Conservation (phyloP, 2,113 vertebrate genomes). For the Crotalus viridis region DNA sequence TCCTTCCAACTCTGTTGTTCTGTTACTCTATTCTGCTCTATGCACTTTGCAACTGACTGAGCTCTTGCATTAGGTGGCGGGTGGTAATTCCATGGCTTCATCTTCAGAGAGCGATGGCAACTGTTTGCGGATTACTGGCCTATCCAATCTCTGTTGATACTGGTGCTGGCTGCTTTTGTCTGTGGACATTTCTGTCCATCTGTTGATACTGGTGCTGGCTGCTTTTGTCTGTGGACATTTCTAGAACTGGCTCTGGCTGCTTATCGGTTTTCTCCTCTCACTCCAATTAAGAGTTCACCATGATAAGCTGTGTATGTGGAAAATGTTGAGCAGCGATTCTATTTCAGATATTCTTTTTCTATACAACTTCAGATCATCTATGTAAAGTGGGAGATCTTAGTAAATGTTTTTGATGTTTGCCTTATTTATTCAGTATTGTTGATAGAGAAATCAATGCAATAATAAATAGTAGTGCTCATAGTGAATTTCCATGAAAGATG, state of each 20-base stretch:
- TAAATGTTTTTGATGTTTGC: background rate
- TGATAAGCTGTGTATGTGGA: background rate
- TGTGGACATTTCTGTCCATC: background rate
- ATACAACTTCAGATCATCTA: background rate
- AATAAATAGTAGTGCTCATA: background rate
- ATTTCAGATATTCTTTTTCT: background rate
- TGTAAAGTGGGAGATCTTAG: background rate
- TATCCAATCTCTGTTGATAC: too few relatives aligned
- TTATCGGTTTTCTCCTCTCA: background rate
- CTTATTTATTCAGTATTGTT: background rate
- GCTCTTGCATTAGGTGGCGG: background rate
- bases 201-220: background rate
- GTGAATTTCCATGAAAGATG: background rate
- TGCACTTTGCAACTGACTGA: background rate
- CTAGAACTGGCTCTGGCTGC: background rate
- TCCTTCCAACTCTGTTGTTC: background rate
- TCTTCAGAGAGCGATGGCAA: background rate
- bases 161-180: too few relatives aligned
- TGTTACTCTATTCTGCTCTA: background rate
- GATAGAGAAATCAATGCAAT: background rate
- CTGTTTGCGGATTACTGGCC: background rate
- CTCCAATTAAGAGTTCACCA: too few relatives aligned
- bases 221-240: background rate
- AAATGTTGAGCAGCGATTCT: background rate
- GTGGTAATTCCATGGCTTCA: background rate